These are phyloP conservation scores for Leptopilina drosophilae DNA, from an alignment of 2,888 invertebrate genomes.

Conservation along the genomic window DNA sequence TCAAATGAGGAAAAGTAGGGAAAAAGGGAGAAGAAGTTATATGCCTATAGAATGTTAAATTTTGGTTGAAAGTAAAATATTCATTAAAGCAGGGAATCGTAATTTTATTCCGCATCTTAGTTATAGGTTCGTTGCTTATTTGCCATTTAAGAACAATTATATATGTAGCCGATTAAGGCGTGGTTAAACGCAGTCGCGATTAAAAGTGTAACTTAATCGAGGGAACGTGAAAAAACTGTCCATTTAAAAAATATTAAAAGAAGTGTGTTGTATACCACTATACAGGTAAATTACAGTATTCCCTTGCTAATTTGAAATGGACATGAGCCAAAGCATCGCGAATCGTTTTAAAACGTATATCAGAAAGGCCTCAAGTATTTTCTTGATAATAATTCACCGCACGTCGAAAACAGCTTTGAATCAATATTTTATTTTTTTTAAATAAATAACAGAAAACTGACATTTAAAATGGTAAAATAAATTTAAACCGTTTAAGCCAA, in stretches of 20 bases:
- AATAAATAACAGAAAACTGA: no score
- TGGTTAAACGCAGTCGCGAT: background rate
- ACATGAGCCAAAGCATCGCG: conserved; percentile 11
- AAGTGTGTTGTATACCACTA: background rate
- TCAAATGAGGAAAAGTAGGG: no score
- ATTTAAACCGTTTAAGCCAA: no score
- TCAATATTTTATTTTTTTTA: no score
- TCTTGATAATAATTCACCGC: background rate
- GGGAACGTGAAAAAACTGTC: background rate
- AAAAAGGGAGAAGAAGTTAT: no score
- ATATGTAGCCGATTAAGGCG: conserved; percentile 28
- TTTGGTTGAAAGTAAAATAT: no score
- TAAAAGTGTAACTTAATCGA: conserved; percentile 20
- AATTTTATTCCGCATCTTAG: background rate
- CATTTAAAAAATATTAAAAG: conserved; percentile 6
- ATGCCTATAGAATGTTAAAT: no score
- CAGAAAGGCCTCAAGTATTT: background rate
- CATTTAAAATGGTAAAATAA: no score
- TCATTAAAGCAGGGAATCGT: no score
- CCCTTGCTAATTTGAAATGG: conserved; percentile 7
- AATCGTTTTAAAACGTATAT: background rate
- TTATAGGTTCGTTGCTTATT: conserved; percentile 27
- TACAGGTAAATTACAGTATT: conserved; percentile 14
- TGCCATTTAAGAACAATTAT: conserved; percentile 31
- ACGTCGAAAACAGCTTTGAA: background rate